phyloP scores from a whole-genome alignment of 1,140 invertebrate species.

The Tetraneura akinire region DNA sequence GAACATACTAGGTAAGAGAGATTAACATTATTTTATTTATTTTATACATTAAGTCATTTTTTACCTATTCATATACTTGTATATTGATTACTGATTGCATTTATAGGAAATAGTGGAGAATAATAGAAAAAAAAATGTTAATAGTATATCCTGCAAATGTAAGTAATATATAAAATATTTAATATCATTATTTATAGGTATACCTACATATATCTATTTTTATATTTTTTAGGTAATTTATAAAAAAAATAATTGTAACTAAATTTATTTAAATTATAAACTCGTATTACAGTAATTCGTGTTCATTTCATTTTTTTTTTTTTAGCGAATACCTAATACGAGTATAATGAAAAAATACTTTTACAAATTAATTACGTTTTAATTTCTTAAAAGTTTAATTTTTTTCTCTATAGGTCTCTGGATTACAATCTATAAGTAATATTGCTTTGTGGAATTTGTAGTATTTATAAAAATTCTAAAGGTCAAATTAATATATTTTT shows the following conservation, averaged over 20 bases:
- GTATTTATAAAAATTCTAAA: no score
- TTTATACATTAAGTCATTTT: constrained; percentile 2
- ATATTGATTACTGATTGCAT: constrained; percentile 13
- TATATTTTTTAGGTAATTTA: constrained; percentile 3
- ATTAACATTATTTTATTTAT: neutral
- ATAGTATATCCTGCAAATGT: no score
- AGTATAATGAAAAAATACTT: neutral
- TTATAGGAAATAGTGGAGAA: neutral
- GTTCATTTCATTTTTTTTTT: constrained; percentile 9
- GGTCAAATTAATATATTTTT: no score
- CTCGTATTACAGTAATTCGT: neutral
- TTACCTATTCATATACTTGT: neutral
- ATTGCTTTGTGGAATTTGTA: no score
- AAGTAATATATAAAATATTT: no score
- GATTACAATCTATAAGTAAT: neutral
- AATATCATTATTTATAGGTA: no score
- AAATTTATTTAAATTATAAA: no score
- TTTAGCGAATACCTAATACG: no score
- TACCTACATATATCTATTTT: neutral
- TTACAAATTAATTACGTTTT: neutral
- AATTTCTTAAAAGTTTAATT: neutral
- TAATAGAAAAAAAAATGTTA: constrained; percentile 4
- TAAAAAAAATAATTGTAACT: no score
- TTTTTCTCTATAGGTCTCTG: no score
- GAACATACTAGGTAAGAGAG: no score